These are phyloP conservation scores for Erebia aethiops DNA, from an alignment of 2,888 invertebrate species.

Conservation along the genomic window DNA sequence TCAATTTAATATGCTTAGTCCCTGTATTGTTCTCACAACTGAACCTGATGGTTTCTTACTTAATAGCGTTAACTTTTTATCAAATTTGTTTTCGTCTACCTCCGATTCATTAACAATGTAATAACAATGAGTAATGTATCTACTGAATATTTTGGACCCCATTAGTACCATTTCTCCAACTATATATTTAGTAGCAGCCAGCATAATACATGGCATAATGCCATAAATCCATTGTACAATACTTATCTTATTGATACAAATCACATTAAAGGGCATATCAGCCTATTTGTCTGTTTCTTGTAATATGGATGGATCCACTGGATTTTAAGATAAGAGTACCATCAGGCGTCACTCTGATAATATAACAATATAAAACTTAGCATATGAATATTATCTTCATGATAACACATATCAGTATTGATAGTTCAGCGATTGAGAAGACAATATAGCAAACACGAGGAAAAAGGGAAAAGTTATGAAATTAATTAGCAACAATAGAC, in stretches of 20 bases:
- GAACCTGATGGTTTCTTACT: too few relatives aligned
- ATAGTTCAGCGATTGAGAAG: slow-evolving; percentile 25
- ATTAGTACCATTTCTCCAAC: too few relatives aligned
- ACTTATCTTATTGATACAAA: slow-evolving; percentile 1
- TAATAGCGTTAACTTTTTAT: too few relatives aligned
- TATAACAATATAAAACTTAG: slow-evolving; percentile 25
- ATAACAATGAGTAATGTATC: too few relatives aligned
- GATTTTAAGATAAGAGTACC: slow-evolving; percentile 24
- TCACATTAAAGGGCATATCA: slow-evolving; percentile 18
- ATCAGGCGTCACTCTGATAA: slow-evolving; percentile 27
- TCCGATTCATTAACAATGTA: too few relatives aligned
- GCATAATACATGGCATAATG: too few relatives aligned
- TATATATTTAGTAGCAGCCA: too few relatives aligned
- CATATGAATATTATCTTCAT: slow-evolving; percentile 18
- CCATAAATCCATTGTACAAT: neutral
- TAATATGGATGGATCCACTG: slow-evolving; percentile 13
- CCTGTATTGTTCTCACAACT: too few relatives aligned
- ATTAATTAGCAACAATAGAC: neutral
- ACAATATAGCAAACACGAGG: slow-evolving; percentile 11
- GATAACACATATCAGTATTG: slow-evolving; percentile 34
- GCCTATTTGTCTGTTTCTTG: slow-evolving; percentile 9
- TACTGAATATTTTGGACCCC: too few relatives aligned
- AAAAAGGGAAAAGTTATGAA: slow-evolving; percentile 13
- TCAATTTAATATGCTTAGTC: too few relatives aligned
- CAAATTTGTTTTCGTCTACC: too few relatives aligned